Percentiles rank a stretch among this genome's conserved stretches.
phyloP scores from a whole-genome alignment of 2,113 vertebrate species.

The Cervus canadensis region DNA sequence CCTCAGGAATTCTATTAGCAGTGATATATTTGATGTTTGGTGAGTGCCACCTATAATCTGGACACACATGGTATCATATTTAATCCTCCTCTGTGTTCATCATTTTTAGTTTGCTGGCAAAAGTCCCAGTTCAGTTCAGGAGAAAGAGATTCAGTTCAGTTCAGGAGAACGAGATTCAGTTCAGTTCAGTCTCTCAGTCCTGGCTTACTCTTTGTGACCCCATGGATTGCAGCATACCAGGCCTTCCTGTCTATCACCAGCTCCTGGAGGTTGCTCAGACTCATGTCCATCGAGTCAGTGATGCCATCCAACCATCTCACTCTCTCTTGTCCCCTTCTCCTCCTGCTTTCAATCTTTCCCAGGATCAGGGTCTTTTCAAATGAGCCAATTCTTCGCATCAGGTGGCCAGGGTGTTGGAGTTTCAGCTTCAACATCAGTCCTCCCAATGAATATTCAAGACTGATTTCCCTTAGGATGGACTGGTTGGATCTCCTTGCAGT shows the following conservation, averaged over 20 bases:
- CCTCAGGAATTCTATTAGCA: background rate
- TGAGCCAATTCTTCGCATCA: background rate
- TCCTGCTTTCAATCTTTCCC: background rate
- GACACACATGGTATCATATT: accelerated
- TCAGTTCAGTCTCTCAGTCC: background rate
- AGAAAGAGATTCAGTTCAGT: background rate
- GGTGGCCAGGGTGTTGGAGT: background rate
- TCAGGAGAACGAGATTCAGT: background rate
- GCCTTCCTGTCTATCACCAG: background rate
- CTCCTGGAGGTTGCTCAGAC: background rate
- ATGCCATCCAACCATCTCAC: background rate
- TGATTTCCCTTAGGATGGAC: background rate
- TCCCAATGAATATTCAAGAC: background rate
- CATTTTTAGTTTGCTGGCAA: background rate
- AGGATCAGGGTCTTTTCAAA: background rate
- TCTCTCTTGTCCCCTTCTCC: background rate
- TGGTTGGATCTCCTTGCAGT: background rate
- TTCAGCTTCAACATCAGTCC: background rate
- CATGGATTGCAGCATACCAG: accelerated
- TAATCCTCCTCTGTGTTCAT: background rate
- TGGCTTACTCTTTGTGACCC: background rate
- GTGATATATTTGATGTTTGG: too few relatives aligned
- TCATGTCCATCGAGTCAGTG: background rate
- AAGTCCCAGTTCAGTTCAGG: background rate
- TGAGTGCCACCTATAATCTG: background rate